phyloP scores from a whole-genome alignment of 2,113 vertebrate genomes.

The Noctilio leporinus region DNA sequence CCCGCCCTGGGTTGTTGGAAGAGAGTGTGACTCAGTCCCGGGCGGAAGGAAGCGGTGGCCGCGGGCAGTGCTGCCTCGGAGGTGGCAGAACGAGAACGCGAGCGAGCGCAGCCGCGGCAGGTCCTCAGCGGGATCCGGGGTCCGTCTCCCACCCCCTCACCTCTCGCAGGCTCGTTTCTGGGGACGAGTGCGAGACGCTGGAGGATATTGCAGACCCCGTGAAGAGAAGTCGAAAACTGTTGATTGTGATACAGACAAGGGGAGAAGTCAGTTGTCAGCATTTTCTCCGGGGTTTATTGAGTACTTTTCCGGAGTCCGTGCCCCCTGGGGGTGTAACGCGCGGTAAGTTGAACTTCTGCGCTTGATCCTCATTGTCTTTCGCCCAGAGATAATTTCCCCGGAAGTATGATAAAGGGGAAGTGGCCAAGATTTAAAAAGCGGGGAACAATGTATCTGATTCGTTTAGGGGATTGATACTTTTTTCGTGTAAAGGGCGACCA shows the following conservation, averaged over 20 bases:
- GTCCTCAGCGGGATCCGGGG: constrained; percentile 52
- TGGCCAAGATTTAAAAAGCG: not conserved
- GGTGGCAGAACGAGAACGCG: constrained; percentile 48
- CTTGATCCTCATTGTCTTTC: not conserved
- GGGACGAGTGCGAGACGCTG: constrained; percentile 51
- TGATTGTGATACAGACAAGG: constrained; percentile 53
- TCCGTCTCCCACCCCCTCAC: constrained; percentile 17
- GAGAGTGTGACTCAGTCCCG: not conserved
- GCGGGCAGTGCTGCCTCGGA: not conserved
- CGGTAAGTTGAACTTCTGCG: constrained; percentile 28
- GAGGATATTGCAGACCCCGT: constrained; percentile 44
- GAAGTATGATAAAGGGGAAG: not conserved
- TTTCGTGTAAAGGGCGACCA: not conserved
- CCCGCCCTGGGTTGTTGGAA: not conserved
- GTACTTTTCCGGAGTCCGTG: constrained; percentile 36
- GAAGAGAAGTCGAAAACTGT: constrained; percentile 53
- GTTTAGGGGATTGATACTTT: not conserved
- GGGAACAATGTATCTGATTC: not conserved
- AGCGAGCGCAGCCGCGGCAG: no score
- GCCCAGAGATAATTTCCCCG: not conserved
- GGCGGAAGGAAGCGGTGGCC: not conserved
- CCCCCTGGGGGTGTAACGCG: not conserved
- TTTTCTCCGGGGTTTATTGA: constrained; percentile 44
- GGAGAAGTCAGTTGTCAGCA: constrained; percentile 49
- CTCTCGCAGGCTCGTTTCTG: constrained; percentile 51